These are phyloP conservation scores for Radopholus similis DNA, from an alignment of 1,140 invertebrate species.

Conservation along the genomic window DNA sequence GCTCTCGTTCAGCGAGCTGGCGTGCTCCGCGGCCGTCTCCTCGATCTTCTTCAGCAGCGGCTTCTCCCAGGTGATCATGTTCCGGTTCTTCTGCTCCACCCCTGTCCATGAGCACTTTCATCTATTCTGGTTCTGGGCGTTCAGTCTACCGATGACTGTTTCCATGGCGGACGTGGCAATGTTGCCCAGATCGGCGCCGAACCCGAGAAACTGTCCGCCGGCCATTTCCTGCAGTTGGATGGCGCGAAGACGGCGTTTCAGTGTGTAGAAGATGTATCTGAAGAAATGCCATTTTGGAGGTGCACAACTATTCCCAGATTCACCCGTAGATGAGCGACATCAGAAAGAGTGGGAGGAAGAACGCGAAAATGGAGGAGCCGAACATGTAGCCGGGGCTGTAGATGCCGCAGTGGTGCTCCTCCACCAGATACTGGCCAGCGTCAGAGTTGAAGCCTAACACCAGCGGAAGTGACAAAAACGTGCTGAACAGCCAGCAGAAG, in stretches of 20 bases:
- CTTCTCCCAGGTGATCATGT: conserved; percentile 60
- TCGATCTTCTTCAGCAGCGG: conserved; percentile 57
- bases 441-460: conserved; percentile 39
- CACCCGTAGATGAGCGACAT: conserved; percentile 56
- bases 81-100: conserved; percentile 55
- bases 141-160: conserved; percentile 51
- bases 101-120: conserved; percentile 25
- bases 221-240: conserved; percentile 56
- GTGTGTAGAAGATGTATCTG: conserved; percentile 56
- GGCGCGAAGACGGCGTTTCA: conserved; percentile 41
- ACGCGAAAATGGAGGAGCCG: conserved; percentile 53
- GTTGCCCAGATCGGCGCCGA: conserved; percentile 58
- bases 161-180: conserved; percentile 55
- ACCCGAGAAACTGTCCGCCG: conserved; percentile 56
- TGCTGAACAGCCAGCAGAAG: conserved; percentile 56
- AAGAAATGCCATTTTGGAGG: neutral
- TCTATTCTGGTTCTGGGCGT: neutral
- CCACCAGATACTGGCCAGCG: conserved; percentile 34
- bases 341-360: conserved; percentile 55
- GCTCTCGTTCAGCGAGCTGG: conserved; percentile 53
- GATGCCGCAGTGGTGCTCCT: conserved; percentile 58
- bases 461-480: conserved; percentile 48
- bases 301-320: neutral
- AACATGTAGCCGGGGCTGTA: conserved; percentile 53
- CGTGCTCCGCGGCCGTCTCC: conserved; percentile 59